Conservation (phyloP, 2,113 vertebrate genomes). For the Charina bottae region DNA sequence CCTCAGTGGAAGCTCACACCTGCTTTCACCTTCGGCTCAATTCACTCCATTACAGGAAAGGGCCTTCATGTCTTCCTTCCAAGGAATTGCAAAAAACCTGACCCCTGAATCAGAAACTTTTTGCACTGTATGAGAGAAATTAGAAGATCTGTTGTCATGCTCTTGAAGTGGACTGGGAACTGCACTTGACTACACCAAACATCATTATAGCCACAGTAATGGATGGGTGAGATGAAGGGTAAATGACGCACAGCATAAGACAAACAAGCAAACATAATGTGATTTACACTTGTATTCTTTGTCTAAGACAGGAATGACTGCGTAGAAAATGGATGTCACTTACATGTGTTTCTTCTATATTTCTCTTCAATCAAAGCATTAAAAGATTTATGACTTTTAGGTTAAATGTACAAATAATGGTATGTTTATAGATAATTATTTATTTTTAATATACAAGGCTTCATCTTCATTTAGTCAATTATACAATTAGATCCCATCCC, state of each 20-base stretch:
- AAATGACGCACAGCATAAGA: not conserved
- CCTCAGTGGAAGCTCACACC: not conserved
- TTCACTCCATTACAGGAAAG: not conserved
- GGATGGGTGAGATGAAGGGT: not conserved
- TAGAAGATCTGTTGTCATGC: not conserved
- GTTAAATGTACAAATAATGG: not conserved
- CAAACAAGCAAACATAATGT: not conserved
- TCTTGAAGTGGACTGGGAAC: not conserved
- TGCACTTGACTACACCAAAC: not conserved
- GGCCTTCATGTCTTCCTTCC: not conserved
- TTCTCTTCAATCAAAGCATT: not conserved
- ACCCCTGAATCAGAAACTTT: not conserved
- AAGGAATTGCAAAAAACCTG: not conserved
- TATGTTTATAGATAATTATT: not conserved
- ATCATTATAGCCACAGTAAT: not conserved
- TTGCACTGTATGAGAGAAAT: not conserved
- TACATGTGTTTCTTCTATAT: not conserved
- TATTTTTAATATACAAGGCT: not conserved
- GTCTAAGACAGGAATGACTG: not conserved
- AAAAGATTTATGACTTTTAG: not conserved
- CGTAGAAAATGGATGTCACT: not conserved
- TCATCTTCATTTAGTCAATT: not conserved
- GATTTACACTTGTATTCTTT: not conserved
- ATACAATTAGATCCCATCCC: not conserved
- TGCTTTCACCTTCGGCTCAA: not conserved